Percentiles rank a stretch among this genome's conserved stretches.
Conservation (phyloP, 2,888 invertebrate genomes). For the Campoplex nolae region DNA sequence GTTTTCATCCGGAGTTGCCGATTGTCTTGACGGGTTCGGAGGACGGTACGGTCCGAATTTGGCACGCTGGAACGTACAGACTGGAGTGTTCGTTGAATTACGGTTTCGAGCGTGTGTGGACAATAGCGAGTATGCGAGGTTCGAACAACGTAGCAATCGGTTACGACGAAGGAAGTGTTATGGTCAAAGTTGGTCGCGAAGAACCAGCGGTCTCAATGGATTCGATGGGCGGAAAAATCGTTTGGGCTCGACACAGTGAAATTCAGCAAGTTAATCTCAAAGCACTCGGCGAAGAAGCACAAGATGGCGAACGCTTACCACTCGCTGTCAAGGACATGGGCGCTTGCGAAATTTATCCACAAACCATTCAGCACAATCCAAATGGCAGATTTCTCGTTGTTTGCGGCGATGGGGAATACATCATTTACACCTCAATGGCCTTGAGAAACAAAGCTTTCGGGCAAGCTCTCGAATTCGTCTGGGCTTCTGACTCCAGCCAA, state of each 20-base stretch:
- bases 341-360: conserved; percentile 99
- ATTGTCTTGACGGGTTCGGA: conserved; percentile 98
- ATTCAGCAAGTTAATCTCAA: conserved; percentile 98
- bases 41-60: conserved; percentile 98
- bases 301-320: conserved; percentile 87
- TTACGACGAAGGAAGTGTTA: conserved; percentile 98
- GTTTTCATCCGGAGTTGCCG: conserved; percentile 99
- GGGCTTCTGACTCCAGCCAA: conserved; percentile 98
- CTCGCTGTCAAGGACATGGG: conserved; percentile 99
- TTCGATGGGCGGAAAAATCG: conserved; percentile 98
- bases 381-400: conserved; percentile 98
- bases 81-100: conserved; percentile 98
- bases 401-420: conserved; percentile 99
- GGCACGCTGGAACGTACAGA: conserved; percentile 99
- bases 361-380: conserved; percentile 98
- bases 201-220: conserved; percentile 99
- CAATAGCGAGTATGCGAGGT: conserved; percentile 96
- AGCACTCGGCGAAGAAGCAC: conserved; percentile 90
- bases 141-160: conserved; percentile 98
- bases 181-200: conserved; percentile 98
- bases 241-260: conserved; percentile 99
- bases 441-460: conserved; percentile 99
- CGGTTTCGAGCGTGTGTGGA: conserved; percentile 99
- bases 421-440: conserved; percentile 99
- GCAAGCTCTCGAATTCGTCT: conserved; percentile 99